These are phyloP conservation scores for Lordiphosa collinella DNA, from an alignment of 1,140 invertebrate genomes.

Conservation along the genomic window DNA sequence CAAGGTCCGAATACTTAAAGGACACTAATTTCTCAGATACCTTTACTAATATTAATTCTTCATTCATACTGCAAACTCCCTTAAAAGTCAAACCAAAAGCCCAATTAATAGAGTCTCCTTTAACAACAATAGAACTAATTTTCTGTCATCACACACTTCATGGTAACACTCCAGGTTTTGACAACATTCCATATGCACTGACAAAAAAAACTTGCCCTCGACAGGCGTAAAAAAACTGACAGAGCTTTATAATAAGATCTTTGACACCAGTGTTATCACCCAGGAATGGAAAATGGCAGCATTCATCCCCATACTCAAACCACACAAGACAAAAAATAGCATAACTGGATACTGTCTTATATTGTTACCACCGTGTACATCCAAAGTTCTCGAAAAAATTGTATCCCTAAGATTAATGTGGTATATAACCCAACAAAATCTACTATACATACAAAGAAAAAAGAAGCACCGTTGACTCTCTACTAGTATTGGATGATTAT, in stretches of 20 bases:
- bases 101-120: slow-evolving; percentile 1
- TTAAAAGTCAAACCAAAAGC: background rate
- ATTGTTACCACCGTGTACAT: background rate
- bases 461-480: background rate
- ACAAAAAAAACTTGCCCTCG: slow-evolving; percentile 2
- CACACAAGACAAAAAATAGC: slow-evolving; percentile 4
- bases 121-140: background rate
- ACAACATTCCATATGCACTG: slow-evolving; percentile 1
- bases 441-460: slow-evolving; percentile 10
- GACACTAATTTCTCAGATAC: background rate
- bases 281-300: slow-evolving; percentile 13
- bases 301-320: slow-evolving; percentile 9
- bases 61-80: background rate
- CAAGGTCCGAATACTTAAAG: slow-evolving; percentile 7
- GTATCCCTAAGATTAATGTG: slow-evolving; percentile 1
- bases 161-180: background rate
- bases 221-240: background rate
- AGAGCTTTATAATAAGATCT: slow-evolving; percentile 3
- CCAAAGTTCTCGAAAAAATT: background rate
- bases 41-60: background rate
- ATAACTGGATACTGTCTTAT: background rate
- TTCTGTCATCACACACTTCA: background rate
- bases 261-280: background rate
- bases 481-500: slow-evolving; percentile 2
- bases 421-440: slow-evolving; percentile 5